Evolutionary conservation across 2,888 invertebrate genomes (phyloP), one percentile per base, ranked within the genome.

Genomic region (Camponotus fellah): DNA sequence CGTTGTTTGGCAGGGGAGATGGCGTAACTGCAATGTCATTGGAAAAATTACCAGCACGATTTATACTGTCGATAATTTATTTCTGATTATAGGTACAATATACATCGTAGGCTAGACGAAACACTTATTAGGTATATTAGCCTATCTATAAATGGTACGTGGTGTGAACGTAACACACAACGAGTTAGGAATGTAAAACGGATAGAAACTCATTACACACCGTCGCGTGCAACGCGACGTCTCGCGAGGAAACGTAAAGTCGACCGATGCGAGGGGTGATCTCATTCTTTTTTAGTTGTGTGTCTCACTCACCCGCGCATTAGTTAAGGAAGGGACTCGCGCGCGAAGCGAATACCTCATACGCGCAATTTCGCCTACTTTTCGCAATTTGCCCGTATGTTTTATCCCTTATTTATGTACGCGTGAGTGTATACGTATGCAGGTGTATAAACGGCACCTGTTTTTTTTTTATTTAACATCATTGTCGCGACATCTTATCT

Each of bases 21-120:
- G 60, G 21, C 49, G 17, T 43, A 53, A n/a, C 43, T 6, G 21
- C 26, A 9, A 43, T 43, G 58, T 37, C 14, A 37, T 46, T 72
- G 46, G 32, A 79, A 53, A 53, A 60, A 34, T 6, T 4, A 72
- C 0, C 9, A 72, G 14, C 46, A 6, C 17, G 26, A 80, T 82
- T 71, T 89, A 84, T 88, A 84, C 90, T 86, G 87, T 92, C 88
- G 88, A 92, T 92, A 90, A 91, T 92, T 93, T 93, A 91, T 93
- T 92, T 91, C 89, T 92, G 92, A 92, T 93, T 92, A 93, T 92
- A 92, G 93, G 91, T 93, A 93, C 93, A 93, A 93, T 93, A 93
- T 93, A 93, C 93, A 93, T 92, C 91, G 88, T 93, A 93, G 92
- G 91, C 93, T 93, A 93, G 92, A 93, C 92, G 93, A 92, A 93